A percentile compares a stretch with the other conserved stretches of the same genome.
Conservation (phyloP, 2,888 invertebrate species). For the Apeira syringaria region DNA sequence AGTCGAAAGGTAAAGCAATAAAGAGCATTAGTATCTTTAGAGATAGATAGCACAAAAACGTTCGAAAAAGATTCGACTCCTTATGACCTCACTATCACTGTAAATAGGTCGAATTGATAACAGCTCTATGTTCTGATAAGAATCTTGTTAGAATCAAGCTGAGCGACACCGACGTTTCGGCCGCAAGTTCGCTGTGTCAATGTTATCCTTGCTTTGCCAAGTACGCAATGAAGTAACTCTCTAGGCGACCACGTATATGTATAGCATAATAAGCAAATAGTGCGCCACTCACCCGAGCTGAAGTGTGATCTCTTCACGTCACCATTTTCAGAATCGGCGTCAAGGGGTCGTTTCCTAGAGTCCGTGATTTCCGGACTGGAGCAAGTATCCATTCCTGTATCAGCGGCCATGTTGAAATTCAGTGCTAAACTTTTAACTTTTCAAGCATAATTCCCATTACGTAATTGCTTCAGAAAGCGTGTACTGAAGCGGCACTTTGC, state of each 20-base stretch:
- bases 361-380: constrained; percentile 96
- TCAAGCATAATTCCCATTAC: constrained; percentile 84
- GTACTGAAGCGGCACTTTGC: constrained; percentile 72
- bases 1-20: constrained; percentile 36
- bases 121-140: constrained; percentile 68
- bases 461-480: constrained; percentile 78
- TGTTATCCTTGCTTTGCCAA: constrained; percentile 73
- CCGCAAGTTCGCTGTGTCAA: constrained; percentile 66
- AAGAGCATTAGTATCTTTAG: constrained; percentile 35
- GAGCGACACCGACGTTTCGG: constrained; percentile 58
- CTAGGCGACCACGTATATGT: constrained; percentile 34
- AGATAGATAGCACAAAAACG: constrained; percentile 36
- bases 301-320: constrained; percentile 95
- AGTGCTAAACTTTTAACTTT: constrained; percentile 82
- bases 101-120: constrained; percentile 78
- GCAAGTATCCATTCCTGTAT: constrained; percentile 97
- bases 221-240: constrained; percentile 65
- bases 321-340: constrained; percentile 94
- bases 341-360: constrained; percentile 95
- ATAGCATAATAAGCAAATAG: constrained; percentile 44
- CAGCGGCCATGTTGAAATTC: constrained; percentile 93
- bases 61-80: constrained; percentile 45
- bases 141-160: constrained; percentile 70
- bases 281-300: constrained; percentile 90
- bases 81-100: constrained; percentile 60